Evolutionary conservation across 2,113 vertebrate genomes (phyloP).

Genomic region (Boulengerochromis microlepis): DNA sequence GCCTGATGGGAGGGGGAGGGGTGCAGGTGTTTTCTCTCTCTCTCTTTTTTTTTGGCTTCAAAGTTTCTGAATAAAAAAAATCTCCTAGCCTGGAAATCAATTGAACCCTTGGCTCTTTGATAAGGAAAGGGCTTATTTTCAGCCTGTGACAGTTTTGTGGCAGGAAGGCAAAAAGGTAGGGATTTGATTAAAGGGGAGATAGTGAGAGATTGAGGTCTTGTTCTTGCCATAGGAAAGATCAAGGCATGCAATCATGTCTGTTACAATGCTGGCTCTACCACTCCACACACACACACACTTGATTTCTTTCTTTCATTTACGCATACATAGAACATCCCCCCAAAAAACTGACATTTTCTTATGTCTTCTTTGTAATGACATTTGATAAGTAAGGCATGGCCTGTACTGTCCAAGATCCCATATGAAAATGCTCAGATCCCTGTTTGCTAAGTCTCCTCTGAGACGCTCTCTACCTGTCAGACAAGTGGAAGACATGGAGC

Average conservation of each 20-base stretch:
- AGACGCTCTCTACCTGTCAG: constrained; percentile 6
- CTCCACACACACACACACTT: neutral
- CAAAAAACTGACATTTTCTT: constrained; percentile 28
- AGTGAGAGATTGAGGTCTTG: constrained; percentile 99
- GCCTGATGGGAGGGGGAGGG: constrained; percentile 76
- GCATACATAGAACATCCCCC: neutral
- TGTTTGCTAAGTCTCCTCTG: neutral
- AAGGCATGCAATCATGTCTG: constrained; percentile 91
- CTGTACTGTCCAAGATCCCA: constrained; percentile 6
- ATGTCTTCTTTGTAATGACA: constrained; percentile 24
- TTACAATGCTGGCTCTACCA: constrained; percentile 72
- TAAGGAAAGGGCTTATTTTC: constrained; percentile 86
- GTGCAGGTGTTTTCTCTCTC: constrained; percentile 77
- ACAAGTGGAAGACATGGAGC: neutral
- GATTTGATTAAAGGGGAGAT: constrained; percentile 97
- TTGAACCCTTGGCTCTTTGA: constrained; percentile 84
- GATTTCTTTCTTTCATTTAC: neutral
- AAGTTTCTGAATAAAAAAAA: constrained; percentile 70
- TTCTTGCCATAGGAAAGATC: constrained; percentile 90
- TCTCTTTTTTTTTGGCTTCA: constrained; percentile 1
- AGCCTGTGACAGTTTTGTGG: constrained; percentile 93
- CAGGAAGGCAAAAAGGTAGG: constrained; percentile 77
- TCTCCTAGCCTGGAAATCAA: constrained; percentile 81
- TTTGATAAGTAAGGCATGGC: constrained; percentile 29
- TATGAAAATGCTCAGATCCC: neutral